These are phyloP conservation scores for Drosophila funebris DNA, from an alignment of 1,140 invertebrate species.

Conservation along the genomic window DNA sequence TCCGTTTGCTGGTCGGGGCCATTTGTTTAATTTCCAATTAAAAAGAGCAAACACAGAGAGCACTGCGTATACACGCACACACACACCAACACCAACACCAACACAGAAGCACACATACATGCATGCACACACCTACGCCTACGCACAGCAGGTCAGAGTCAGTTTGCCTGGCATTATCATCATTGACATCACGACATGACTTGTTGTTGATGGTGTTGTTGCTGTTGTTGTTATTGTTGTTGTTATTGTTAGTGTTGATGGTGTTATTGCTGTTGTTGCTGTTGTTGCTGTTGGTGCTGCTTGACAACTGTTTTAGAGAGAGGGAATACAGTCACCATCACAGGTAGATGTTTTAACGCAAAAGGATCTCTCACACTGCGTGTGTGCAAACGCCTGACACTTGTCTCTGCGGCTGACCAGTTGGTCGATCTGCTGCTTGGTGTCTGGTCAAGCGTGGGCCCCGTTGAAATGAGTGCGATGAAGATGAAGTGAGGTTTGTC, in stretches of 20 bases:
- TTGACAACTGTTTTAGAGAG: slow-evolving; percentile 73
- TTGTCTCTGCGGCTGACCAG: slow-evolving; percentile 58
- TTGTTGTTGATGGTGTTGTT: slow-evolving; percentile 41
- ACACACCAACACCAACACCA: slow-evolving; percentile 56
- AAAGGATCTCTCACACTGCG: slow-evolving; percentile 56
- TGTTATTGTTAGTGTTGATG: too few relatives aligned
- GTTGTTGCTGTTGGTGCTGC: slow-evolving; percentile 20
- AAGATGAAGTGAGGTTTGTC: slow-evolving; percentile 48
- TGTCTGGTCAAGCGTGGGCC: slow-evolving; percentile 46
- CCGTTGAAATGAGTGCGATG: slow-evolving; percentile 59
- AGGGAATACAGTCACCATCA: neutral
- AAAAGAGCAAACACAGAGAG: slow-evolving; percentile 71
- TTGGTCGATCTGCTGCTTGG: slow-evolving; percentile 32
- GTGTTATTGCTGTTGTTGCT: slow-evolving; percentile 22
- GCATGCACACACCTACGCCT: slow-evolving; percentile 55
- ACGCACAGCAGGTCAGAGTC: slow-evolving; percentile 69
- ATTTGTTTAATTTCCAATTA: slow-evolving; percentile 83
- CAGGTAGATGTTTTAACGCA: slow-evolving; percentile 15
- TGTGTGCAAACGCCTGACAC: slow-evolving; percentile 52
- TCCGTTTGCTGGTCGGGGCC: slow-evolving; percentile 27
- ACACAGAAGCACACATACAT: slow-evolving; percentile 65
- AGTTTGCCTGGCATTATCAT: slow-evolving; percentile 70
- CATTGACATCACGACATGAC: slow-evolving; percentile 74
- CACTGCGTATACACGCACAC: slow-evolving; percentile 12
- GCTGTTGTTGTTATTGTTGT: slow-evolving; percentile 27